Percentiles rank a stretch among this genome's conserved stretches.
Conservation (phyloP, 2,797 vertebrate genomes). For the Perodicticus potto region DNA sequence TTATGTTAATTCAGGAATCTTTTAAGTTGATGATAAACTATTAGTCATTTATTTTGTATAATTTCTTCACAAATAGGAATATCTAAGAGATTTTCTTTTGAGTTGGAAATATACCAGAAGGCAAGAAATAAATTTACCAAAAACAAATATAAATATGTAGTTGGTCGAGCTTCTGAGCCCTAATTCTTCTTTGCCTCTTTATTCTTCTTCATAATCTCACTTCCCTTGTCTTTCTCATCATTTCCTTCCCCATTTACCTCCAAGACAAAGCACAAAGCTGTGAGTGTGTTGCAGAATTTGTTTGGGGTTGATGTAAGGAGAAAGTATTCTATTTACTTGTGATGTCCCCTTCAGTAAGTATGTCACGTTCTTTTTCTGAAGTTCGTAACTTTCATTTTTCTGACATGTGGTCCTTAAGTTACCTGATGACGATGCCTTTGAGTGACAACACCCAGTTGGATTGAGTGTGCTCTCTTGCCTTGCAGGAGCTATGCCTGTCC, state of each 20-base stretch:
- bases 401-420: accelerated
- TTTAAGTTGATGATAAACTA: constrained; percentile 5
- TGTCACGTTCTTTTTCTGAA: accelerated
- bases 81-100: neutral
- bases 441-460: accelerated
- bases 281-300: neutral
- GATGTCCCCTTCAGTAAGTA: neutral
- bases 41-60: neutral
- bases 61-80: neutral
- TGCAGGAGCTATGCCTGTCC: constrained; percentile 96
- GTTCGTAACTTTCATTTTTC: neutral
- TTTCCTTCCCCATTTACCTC: neutral
- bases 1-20: neutral
- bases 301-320: too few relatives aligned
- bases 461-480: constrained; percentile 42
- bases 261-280: neutral
- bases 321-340: neutral
- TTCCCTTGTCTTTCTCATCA: neutral
- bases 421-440: neutral
- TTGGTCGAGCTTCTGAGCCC: neutral
- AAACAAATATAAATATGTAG: neutral
- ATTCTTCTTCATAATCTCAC: neutral
- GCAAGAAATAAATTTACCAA: neutral
- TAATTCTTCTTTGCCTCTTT: neutral
- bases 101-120: neutral